Base-by-base conservation (phyloP, 1,140 invertebrate genomes). In the Callitettix versicolor region DNA sequence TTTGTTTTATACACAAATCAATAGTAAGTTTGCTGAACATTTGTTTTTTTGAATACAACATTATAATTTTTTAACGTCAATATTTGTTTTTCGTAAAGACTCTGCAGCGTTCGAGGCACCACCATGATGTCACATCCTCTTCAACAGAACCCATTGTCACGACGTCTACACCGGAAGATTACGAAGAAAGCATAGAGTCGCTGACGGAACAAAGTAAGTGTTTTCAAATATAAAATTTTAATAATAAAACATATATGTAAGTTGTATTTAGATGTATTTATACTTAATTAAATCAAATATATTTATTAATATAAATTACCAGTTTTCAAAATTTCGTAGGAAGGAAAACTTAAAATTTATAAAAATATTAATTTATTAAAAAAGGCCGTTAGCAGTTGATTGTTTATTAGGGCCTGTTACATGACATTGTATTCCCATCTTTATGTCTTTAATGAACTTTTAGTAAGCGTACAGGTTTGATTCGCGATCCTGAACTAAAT, bases 171-270 rank as follows among this genome's bases (percentile, higher is more conserved):
- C 51, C 51, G 2, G 51, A 53, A 14, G 38, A 53, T 17, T 42
- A 53, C 38, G 40, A 30, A 17, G 51, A 53, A 5, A 44, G 30
- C 14, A 36, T 43, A 43, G 41, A 44, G 3, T n/a, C 41, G 2
- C 41, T 53, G 5, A 53, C 51, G 33, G 38, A 53, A 26, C 38
- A 53, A 26, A 53, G 51, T 53, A 53, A 53, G 51, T 42, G 3
- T 6, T 21, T 48, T 21, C 14, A n/a, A n/a, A 20, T 9, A 20
- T 12, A 44, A 15, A 44, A 9, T 14, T 7, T 7, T 14, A 15
- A 20, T 14, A 44, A 44, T 9, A n/a, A 20, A 20, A 15, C 9
- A n/a, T 20, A 20, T 9, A 20, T 7, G 42, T 14, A 18, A 44
- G 15, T 44, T 11, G 42, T 9, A 18, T 36, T n/a, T 7, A 7